phyloP scores from a whole-genome alignment of 2,113 vertebrate species.

The Erinaceus europaeus region DNA sequence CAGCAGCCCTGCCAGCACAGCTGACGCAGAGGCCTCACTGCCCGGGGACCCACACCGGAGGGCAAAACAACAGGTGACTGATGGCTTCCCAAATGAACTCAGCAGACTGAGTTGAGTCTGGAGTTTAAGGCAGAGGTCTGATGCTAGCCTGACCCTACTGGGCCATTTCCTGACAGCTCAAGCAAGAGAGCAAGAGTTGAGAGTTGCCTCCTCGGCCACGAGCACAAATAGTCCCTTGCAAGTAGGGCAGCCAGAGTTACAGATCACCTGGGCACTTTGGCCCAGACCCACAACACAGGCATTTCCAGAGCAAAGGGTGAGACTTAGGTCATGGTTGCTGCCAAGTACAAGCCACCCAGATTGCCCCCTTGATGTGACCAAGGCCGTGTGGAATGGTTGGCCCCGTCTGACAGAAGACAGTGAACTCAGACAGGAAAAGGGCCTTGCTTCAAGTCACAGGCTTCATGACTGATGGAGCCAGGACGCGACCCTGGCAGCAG shows the following conservation, averaged over 20 bases:
- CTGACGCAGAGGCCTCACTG: not conserved
- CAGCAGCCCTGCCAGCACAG: conserved; percentile 29
- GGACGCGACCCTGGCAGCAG: not conserved
- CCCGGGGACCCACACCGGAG: conserved; percentile 27
- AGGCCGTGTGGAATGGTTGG: not conserved
- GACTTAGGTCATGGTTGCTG: not conserved
- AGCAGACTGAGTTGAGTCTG: conserved; percentile 36
- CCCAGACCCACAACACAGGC: not conserved
- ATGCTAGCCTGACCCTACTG: conserved; percentile 5
- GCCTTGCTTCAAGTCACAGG: not conserved
- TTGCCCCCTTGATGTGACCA: not conserved
- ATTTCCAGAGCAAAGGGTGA: not conserved
- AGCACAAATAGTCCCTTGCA: not conserved
- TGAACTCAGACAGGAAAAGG: not conserved
- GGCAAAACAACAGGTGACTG: conserved; percentile 57
- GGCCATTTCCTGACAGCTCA: conserved; percentile 46
- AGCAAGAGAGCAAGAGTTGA: conserved; percentile 19
- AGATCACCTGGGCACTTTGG: not conserved
- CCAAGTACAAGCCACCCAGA: not conserved
- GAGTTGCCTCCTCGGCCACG: conserved; percentile 8
- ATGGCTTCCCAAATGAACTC: conserved; percentile 54
- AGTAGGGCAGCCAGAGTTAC: not conserved
- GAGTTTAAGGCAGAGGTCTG: conserved; percentile 33
- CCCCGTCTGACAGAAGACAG: not conserved
- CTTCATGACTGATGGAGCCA: not conserved